phyloP scores from a whole-genome alignment of 2,888 invertebrate genomes.

The Campoplex capitator region DNA sequence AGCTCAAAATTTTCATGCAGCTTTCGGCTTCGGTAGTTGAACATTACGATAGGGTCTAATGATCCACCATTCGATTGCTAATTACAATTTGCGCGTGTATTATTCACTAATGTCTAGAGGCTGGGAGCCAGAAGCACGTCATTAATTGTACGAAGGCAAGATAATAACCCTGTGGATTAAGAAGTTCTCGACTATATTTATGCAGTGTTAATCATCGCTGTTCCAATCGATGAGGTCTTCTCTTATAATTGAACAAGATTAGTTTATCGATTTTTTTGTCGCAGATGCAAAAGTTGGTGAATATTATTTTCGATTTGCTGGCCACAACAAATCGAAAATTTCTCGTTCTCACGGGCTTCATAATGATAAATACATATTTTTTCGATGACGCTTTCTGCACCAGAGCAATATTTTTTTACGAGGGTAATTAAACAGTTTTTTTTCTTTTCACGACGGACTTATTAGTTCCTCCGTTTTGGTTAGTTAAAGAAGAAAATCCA shows the following conservation, averaged over 20 bases:
- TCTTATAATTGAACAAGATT: constrained; percentile 19
- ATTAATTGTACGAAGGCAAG: constrained; percentile 41
- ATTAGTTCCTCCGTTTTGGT: not conserved
- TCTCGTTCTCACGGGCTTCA: too few relatives aligned
- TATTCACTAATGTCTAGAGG: constrained; percentile 68
- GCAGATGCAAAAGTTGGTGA: not conserved
- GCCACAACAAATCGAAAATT: not conserved
- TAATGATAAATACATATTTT: not conserved
- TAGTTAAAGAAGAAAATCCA: constrained; percentile 18
- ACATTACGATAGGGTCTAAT: not conserved
- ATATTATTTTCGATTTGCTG: too few relatives aligned
- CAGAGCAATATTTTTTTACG: not conserved
- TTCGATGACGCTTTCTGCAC: not conserved
- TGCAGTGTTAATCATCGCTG: constrained; percentile 14
- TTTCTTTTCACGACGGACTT: not conserved
- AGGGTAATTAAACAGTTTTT: not conserved
- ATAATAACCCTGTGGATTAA: constrained; percentile 50
- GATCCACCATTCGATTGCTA: constrained; percentile 50
- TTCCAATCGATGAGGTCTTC: not conserved
- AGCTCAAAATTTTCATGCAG: not conserved
- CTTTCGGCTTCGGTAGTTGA: too few relatives aligned
- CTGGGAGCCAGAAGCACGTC: constrained; percentile 30
- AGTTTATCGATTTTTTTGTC: not conserved
- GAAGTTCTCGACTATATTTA: not conserved
- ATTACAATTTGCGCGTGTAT: constrained; percentile 72